phyloP scores from a whole-genome alignment of 2,797 vertebrate species.

The Mus minutoides region DNA sequence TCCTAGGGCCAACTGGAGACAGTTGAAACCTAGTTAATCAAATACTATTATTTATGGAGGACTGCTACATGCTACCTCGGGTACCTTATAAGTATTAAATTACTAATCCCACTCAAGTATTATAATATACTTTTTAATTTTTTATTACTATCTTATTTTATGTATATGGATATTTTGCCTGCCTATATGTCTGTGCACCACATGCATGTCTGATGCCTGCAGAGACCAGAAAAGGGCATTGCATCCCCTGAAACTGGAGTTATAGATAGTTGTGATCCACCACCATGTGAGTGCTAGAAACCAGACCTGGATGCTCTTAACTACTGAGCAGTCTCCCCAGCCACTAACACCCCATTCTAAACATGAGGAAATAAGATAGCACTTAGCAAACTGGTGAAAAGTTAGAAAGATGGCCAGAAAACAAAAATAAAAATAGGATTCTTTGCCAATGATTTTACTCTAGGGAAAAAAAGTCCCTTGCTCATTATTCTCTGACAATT shows the following conservation, averaged over 20 bases:
- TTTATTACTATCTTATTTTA: neutral
- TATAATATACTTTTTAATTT: neutral
- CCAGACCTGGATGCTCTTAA: neutral
- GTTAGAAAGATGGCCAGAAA: slow-evolving; percentile 5
- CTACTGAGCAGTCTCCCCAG: too few species aligned
- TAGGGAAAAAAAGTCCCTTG: neutral
- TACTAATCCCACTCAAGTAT: neutral
- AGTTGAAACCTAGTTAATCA: neutral
- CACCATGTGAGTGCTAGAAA: neutral
- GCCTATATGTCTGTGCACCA: neutral
- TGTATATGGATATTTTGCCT: neutral
- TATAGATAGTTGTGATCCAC: neutral
- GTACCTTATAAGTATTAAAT: neutral
- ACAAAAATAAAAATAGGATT: neutral
- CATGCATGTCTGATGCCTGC: neutral
- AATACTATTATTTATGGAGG: neutral
- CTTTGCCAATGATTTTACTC: neutral
- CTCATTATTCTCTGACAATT: slow-evolving; percentile 7
- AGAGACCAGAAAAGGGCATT: neutral
- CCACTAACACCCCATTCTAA: neutral
- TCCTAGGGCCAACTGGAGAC: neutral
- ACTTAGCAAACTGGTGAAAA: neutral
- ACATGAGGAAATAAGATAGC: neutral
- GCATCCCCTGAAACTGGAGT: neutral
- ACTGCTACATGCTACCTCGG: neutral